Evolutionary conservation across 2,888 invertebrate genomes (phyloP).

Genomic region (Anticlea derivata): DNA sequence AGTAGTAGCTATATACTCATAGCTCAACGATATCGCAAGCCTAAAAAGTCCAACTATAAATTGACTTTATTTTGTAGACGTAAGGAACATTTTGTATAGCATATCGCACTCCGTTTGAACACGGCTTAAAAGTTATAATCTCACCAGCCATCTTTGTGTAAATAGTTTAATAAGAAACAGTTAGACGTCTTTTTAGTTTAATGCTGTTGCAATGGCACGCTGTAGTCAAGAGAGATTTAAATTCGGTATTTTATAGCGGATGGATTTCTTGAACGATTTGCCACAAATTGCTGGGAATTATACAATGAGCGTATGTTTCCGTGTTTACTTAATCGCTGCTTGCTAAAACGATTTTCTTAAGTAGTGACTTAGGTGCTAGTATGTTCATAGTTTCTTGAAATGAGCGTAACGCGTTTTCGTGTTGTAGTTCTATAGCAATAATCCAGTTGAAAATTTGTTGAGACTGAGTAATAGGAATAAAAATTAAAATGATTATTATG

Average conservation of each 20-base stretch:
- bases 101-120: too few species aligned
- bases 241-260: too few species aligned
- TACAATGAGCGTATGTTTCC: neutral
- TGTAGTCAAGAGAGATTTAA: neutral
- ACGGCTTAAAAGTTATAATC: too few species aligned
- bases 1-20: too few species aligned
- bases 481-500: neutral
- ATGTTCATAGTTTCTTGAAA: slow-evolving; percentile 1
- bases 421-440: slow-evolving; percentile 23
- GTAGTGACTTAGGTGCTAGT: slow-evolving; percentile 15
- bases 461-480: slow-evolving; percentile 8
- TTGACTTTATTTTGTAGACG: too few species aligned
- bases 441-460: slow-evolving; percentile 7
- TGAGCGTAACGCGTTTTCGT: neutral
- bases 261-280: too few species aligned
- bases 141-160: slow-evolving; percentile 30
- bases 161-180: slow-evolving; percentile 23
- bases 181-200: slow-evolving; percentile 4
- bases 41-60: too few species aligned
- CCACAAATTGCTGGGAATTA: slow-evolving; percentile 5
- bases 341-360: neutral
- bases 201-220: neutral
- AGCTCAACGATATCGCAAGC: too few species aligned
- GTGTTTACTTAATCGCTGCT: slow-evolving; percentile 3
- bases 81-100: too few species aligned